Percentiles rank a stretch among this genome's conserved stretches.
Evolutionary conservation across 2,797 vertebrate genomes (phyloP).

Genomic region (Bradypodion ventrale): DNA sequence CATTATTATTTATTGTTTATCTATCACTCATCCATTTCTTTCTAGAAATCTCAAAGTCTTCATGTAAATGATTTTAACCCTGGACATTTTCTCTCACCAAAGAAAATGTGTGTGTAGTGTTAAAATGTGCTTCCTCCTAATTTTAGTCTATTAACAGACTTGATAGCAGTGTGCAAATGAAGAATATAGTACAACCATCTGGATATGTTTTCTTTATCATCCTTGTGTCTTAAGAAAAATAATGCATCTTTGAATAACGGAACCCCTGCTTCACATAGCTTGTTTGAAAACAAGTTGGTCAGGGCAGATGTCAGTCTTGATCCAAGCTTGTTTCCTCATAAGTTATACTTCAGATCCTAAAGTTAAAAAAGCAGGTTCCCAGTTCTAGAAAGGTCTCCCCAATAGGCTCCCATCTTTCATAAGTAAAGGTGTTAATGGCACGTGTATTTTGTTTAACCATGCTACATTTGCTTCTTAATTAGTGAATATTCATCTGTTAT

Average conservation of each 20-base stretch:
- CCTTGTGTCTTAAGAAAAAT: conserved; percentile 37
- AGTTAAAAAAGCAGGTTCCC: conserved; percentile 55
- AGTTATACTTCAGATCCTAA: conserved; percentile 64
- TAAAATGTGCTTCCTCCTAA: conserved; percentile 42
- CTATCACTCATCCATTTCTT: no score
- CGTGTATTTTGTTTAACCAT: conserved; percentile 86
- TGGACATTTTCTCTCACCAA: no score
- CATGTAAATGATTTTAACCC: not conserved
- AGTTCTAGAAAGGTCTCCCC: not conserved
- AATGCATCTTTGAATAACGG: conserved; percentile 21
- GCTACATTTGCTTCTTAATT: conserved; percentile 87
- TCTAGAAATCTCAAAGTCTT: not conserved
- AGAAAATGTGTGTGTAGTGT: not conserved
- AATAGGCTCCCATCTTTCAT: conserved; percentile 68
- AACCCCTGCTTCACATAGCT: not conserved
- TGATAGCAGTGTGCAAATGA: conserved; percentile 28
- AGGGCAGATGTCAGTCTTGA: conserved; percentile 50
- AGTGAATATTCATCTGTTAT: conserved; percentile 82
- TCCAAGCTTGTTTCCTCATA: conserved; percentile 39
- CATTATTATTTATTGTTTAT: no score
- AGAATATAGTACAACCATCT: conserved; percentile 14
- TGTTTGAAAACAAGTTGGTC: conserved; percentile 37
- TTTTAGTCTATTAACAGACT: conserved; percentile 41
- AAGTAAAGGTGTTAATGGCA: conserved; percentile 79
- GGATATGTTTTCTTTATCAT: conserved; percentile 52